phyloP scores from a whole-genome alignment of 2,113 vertebrate genomes.

The Odontesthes bonariensis region DNA sequence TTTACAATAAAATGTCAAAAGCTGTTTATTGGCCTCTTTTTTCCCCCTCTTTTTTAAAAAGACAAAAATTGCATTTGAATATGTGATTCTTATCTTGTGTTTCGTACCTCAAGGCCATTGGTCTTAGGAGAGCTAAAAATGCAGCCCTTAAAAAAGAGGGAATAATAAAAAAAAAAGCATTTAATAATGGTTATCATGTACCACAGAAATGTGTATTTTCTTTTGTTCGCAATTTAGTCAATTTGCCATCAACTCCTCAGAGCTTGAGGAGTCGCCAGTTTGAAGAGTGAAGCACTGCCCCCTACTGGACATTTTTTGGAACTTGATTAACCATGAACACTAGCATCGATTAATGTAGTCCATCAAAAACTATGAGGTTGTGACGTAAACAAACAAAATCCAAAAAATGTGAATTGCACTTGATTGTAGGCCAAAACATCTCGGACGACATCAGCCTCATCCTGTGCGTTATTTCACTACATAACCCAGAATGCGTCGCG shows the following conservation, averaged over 20 bases:
- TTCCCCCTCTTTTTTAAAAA: no score
- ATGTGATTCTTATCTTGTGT: no score
- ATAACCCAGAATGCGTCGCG: slow-evolving; percentile 48
- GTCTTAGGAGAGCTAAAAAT: no score
- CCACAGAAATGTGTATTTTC: no score
- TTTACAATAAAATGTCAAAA: slow-evolving; percentile 56
- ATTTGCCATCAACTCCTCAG: no score
- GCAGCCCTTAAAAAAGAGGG: no score
- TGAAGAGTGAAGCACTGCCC: slow-evolving; percentile 44
- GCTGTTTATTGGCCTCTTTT: neutral
- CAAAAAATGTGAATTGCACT: neutral
- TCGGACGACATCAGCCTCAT: neutral
- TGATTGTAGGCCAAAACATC: neutral
- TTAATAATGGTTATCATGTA: no score
- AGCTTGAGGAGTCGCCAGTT: no score
- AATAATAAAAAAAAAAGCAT: no score
- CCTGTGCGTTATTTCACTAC: slow-evolving; percentile 22
- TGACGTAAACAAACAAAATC: neutral
- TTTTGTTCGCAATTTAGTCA: no score
- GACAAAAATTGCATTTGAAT: no score
- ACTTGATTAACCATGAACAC: neutral
- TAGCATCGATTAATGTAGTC: neutral
- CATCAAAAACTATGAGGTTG: neutral
- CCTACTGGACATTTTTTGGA: slow-evolving; percentile 39
- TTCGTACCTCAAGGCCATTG: no score